Conservation (phyloP, 2,888 invertebrate genomes). For the Plutella xylostella region DNA sequence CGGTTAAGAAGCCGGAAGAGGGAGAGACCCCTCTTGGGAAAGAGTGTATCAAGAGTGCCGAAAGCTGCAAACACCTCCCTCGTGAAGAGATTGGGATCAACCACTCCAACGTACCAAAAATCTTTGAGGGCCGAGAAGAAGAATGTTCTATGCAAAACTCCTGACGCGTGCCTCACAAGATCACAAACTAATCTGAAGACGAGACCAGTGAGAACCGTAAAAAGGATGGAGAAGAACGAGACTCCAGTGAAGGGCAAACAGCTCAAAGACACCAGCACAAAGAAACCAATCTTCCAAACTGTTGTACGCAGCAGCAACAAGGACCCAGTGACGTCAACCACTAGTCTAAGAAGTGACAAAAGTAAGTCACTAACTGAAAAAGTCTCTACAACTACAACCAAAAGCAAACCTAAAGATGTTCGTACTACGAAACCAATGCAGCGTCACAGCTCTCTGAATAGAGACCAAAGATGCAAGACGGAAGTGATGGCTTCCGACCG, state of each 20-base stretch:
- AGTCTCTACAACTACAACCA: slow-evolving; percentile 34
- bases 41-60: slow-evolving; percentile 36
- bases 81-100: slow-evolving; percentile 29
- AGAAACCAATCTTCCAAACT: slow-evolving; percentile 59
- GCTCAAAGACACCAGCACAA: slow-evolving; percentile 42
- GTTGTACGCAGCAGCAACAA: slow-evolving; percentile 48
- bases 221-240: slow-evolving; percentile 55
- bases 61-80: slow-evolving; percentile 38
- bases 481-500: slow-evolving; percentile 43
- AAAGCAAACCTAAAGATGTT: slow-evolving; percentile 39
- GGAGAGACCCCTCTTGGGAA: slow-evolving; percentile 65
- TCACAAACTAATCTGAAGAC: slow-evolving; percentile 48
- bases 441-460: slow-evolving; percentile 53
- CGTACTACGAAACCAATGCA: slow-evolving; percentile 46
- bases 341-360: slow-evolving; percentile 31
- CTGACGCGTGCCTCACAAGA: slow-evolving; percentile 42
- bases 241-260: slow-evolving; percentile 28
- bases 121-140: slow-evolving; percentile 38
- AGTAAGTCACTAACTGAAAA: slow-evolving; percentile 40
- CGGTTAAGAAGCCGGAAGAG: slow-evolving; percentile 77
- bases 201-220: slow-evolving; percentile 44
- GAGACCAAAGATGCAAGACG: slow-evolving; percentile 41
- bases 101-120: slow-evolving; percentile 44
- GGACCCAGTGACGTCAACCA: slow-evolving; percentile 44
- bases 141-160: slow-evolving; percentile 39